Percentiles rank a stretch among this genome's conserved stretches.
phyloP scores from a whole-genome alignment of 1,140 invertebrate species.

The Berghia stephanieae region DNA sequence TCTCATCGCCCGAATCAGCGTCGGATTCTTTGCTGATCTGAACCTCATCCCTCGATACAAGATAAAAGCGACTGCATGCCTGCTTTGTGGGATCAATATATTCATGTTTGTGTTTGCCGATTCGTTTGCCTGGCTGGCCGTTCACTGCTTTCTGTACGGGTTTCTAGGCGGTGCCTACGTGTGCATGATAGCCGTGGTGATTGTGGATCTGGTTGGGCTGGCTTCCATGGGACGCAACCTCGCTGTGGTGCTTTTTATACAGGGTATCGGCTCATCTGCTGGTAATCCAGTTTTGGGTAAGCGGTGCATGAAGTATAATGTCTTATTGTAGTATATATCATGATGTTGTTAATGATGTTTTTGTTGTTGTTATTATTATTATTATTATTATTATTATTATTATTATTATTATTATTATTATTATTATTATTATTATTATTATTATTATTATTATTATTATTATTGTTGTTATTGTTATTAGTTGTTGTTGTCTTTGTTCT shows the following conservation, averaged over 20 bases:
- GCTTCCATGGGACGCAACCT: constrained; percentile 47
- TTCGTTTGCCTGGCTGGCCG: constrained; percentile 40
- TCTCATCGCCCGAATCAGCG: constrained; percentile 45
- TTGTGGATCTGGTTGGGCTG: constrained; percentile 56
- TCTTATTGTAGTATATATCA: not conserved
- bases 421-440: not conserved
- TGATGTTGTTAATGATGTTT: not conserved
- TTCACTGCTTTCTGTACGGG: constrained; percentile 50
- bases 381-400: not conserved
- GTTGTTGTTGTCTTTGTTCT: too few relatives aligned
- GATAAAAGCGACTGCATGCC: constrained; percentile 39
- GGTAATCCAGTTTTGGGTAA: constrained; percentile 56
- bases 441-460: not conserved
- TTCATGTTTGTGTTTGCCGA: constrained; percentile 42
- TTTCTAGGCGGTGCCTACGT: constrained; percentile 54
- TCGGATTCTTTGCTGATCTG: constrained; percentile 48
- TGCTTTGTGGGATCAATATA: constrained; percentile 45
- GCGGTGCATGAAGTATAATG: not conserved
- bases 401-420: not conserved
- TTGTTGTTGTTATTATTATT: not conserved
- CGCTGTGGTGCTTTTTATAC: constrained; percentile 50
- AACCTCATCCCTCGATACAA: constrained; percentile 49
- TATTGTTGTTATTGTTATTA: constrained; percentile 3
- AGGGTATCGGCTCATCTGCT: constrained; percentile 52
- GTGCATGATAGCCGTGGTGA: constrained; percentile 45